These are phyloP conservation scores for Uloborus diversus DNA, from an alignment of 1,140 invertebrate species.

Conservation along the genomic window DNA sequence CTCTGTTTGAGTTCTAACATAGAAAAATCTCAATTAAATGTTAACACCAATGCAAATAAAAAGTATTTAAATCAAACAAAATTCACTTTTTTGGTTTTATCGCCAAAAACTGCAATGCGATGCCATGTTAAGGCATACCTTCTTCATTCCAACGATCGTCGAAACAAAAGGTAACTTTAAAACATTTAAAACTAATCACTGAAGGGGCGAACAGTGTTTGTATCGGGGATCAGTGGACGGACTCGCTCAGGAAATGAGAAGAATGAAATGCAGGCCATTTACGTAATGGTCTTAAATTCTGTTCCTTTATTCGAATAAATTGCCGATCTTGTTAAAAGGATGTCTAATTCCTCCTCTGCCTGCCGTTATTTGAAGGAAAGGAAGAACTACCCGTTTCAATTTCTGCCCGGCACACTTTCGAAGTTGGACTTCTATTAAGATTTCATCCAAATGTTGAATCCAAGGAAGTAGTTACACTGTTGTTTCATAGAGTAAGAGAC, in stretches of 20 bases:
- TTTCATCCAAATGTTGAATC: too few species aligned
- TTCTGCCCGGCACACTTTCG: background rate
- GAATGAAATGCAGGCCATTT: constrained; percentile 46
- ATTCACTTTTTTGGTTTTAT: background rate
- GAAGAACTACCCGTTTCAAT: constrained; percentile 29
- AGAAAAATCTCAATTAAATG: too few species aligned
- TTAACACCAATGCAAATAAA: too few species aligned
- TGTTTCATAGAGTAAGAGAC: too few species aligned
- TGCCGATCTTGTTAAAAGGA: constrained; percentile 55
- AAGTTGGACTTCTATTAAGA: too few species aligned
- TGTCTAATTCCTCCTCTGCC: constrained; percentile 36
- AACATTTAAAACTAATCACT: constrained; percentile 55
- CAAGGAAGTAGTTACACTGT: too few species aligned
- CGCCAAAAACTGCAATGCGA: background rate
- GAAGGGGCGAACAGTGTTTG: constrained; percentile 28
- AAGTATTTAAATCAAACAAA: too few species aligned
- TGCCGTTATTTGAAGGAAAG: constrained; percentile 6
- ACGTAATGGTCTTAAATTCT: constrained; percentile 51
- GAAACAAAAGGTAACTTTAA: constrained; percentile 55
- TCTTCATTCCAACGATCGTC: background rate
- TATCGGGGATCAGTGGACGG: constrained; percentile 27
- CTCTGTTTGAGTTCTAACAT: too few species aligned
- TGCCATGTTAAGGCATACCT: background rate
- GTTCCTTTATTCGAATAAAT: constrained; percentile 52
- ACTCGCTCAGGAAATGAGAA: constrained; percentile 25